These are phyloP conservation scores for Sebastes matsubarae DNA, from an alignment of 2,797 vertebrate genomes.

Conservation along the genomic window DNA sequence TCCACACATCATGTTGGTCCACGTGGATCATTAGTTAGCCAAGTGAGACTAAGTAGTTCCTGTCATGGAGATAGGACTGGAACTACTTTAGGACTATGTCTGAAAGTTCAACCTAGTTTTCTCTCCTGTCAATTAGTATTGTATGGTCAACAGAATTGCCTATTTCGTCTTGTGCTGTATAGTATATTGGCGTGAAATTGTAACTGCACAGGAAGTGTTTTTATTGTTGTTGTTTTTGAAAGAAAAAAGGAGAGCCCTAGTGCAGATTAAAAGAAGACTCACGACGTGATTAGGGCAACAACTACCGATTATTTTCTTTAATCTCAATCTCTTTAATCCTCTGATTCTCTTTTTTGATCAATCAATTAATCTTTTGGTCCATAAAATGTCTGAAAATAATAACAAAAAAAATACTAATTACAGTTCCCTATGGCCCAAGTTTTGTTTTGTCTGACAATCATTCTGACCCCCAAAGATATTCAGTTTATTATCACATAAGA, in stretches of 20 bases:
- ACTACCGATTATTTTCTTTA: background rate
- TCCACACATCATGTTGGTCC: background rate
- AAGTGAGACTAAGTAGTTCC: background rate
- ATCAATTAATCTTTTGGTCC: background rate
- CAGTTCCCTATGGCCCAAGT: too few species aligned
- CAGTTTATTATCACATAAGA: background rate
- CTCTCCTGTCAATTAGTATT: background rate
- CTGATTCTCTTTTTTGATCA: background rate
- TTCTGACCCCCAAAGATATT: background rate
- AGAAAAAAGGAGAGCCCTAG: background rate
- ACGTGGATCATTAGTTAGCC: rapidly evolving
- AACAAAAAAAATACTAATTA: background rate
- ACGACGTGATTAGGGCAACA: background rate
- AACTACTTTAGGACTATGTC: background rate
- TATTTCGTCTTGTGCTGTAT: background rate
- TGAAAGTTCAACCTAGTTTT: background rate
- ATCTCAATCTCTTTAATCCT: background rate
- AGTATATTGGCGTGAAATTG: background rate
- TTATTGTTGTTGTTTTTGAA: background rate
- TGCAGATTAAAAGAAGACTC: background rate
- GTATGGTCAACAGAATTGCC: background rate
- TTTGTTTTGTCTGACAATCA: background rate
- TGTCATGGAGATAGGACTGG: background rate
- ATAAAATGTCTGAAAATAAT: too few species aligned
- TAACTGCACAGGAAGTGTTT: background rate